A percentile compares a stretch with the other conserved stretches of the same genome.
These are phyloP conservation scores for Octonoba sinensis DNA, from an alignment of 2,888 invertebrate genomes.

Conservation along the genomic window DNA sequence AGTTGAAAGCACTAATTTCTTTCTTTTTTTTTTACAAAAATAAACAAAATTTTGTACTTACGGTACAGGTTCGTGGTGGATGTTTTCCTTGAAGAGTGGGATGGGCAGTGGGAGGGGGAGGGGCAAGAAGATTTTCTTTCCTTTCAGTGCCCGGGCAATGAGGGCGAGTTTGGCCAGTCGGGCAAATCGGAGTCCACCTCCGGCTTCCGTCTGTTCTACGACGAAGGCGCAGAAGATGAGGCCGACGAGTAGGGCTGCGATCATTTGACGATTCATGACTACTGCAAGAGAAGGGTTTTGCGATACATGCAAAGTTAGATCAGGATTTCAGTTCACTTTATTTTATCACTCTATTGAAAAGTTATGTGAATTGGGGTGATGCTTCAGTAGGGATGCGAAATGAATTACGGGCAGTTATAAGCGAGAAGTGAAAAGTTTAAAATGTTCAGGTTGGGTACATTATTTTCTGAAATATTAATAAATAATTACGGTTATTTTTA, in stretches of 20 bases:
- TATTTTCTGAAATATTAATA: too few species aligned
- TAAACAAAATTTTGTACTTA: conserved; percentile 34
- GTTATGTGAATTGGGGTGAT: background rate
- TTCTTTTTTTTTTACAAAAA: too few species aligned
- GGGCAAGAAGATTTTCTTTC: conserved; percentile 56
- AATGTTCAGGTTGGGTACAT: too few species aligned
- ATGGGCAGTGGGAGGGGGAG: conserved; percentile 58
- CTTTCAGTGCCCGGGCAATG: conserved; percentile 43
- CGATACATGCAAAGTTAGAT: too few species aligned
- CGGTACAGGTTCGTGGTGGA: conserved; percentile 58
- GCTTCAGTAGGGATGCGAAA: background rate
- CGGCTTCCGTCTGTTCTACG: conserved; percentile 41
- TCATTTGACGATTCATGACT: conserved; percentile 45
- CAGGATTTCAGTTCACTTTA: too few species aligned
- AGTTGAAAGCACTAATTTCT: too few species aligned
- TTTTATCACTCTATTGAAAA: too few species aligned
- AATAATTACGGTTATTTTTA: too few species aligned
- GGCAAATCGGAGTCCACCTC: conserved; percentile 25
- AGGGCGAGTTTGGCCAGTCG: conserved; percentile 38
- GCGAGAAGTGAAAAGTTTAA: too few species aligned
- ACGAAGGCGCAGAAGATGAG: conserved; percentile 38
- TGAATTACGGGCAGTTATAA: too few species aligned
- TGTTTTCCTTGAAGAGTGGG: conserved; percentile 62
- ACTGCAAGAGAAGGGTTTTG: background rate
- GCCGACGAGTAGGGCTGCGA: conserved; percentile 28